phyloP scores from a whole-genome alignment of 2,888 invertebrate species.

The Listrodromus nycthemerus region DNA sequence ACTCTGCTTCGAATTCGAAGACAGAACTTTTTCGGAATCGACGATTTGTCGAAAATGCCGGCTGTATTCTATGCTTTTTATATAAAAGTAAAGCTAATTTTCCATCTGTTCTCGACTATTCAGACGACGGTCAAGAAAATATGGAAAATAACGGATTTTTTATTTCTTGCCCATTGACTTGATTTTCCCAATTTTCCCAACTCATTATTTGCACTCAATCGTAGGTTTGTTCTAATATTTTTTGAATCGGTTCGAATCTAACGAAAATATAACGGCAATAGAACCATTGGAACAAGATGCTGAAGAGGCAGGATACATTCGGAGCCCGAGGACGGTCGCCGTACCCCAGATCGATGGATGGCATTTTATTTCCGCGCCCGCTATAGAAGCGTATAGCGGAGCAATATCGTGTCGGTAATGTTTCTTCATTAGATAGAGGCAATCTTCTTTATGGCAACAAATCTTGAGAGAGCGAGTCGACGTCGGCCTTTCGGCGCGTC shows the following conservation, averaged over 20 bases:
- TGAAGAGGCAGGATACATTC: constrained; percentile 55
- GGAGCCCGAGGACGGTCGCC: constrained; percentile 70
- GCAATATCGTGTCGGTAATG: constrained; percentile 81
- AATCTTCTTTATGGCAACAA: constrained; percentile 83
- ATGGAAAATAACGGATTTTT: not conserved
- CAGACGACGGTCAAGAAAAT: not conserved
- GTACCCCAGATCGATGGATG: constrained; percentile 76
- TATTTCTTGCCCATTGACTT: not conserved
- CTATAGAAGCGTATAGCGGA: constrained; percentile 72
- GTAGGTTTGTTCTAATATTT: not conserved
- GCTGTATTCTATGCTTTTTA: not conserved
- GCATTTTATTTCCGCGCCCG: constrained; percentile 63
- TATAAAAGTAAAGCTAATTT: not conserved
- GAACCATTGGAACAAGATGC: constrained; percentile 33
- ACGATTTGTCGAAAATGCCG: not conserved
- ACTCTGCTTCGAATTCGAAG: constrained; percentile 70
- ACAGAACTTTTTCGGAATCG: constrained; percentile 71
- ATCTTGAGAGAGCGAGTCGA: constrained; percentile 75
- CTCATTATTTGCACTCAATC: too few species aligned
- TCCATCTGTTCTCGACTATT: not conserved
- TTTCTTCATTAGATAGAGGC: constrained; percentile 82
- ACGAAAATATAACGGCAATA: constrained; percentile 36
- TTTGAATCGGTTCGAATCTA: constrained; percentile 17
- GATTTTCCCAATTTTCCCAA: not conserved
- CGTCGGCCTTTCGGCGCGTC: constrained; percentile 71